Base-by-base conservation (phyloP, 2,888 invertebrate genomes). In the Lithophane socia region DNA sequence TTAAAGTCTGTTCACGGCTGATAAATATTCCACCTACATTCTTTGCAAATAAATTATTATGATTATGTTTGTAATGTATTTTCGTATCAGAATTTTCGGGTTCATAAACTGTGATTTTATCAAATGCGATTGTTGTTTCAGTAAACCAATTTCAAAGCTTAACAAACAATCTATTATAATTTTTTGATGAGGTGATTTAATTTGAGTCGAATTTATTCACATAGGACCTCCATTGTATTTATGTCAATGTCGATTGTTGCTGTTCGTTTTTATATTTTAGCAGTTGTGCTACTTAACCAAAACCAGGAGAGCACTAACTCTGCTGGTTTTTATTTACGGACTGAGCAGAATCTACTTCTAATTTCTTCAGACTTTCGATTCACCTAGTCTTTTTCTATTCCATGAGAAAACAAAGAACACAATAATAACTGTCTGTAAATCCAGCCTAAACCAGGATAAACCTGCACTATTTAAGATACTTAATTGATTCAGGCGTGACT, bases 1-100 rank as follows among this genome's bases (percentile, higher is more conserved):
- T 79, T 77, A 63, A 44, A 63, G 13, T 69, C 42, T 78, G 70
- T 76, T 65, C 42, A 58, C 63, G 56, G 49, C 75, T 54, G 47
- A 71, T 83, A 75, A 75, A 73, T 47, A 16, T 58, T 58, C 58
- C 58, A 58, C 13, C 24, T 24, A 58, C 24, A 24, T 24, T 58
- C 5, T 24, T 58, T 13, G 7, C 2, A 24, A 58, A 58, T 58
- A 58, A 24, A 13, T 58, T 58, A 24, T 58, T 24, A 13, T 24
- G 13, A 24, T 58, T 58, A 24, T 24, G 4, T 4, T n/a, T 12
- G 1, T 54, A 56, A 56, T n/a, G 56, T 24, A 24, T 24, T 24
- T 58, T 58, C 7, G 2, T 58, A 13, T 24, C 7, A 7, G 5
- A 21, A 54, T 54, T 21, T 54, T 10, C 1, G 10, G 54, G n/a